Base-by-base conservation (phyloP, 1,140 invertebrate genomes). In the Drosophila suzukii region DNA sequence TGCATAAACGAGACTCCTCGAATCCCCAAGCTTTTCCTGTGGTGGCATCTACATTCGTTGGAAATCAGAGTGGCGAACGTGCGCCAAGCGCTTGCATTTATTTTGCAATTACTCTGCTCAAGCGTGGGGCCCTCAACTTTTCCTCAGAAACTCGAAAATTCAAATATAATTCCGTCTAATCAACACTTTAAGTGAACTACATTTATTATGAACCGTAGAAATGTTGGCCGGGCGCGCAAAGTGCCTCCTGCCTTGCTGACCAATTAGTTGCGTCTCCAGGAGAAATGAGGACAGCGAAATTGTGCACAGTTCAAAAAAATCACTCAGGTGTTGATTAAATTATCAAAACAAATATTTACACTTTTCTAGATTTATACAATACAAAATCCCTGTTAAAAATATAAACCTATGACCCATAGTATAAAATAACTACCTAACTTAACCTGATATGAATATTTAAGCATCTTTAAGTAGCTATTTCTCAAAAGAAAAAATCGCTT, bases 91-190 rank as follows among this genome's bases (percentile, higher is more conserved):
- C 54, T 54, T 59, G 57, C 65, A 76, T 75, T 83, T 83, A 83
- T 79, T 67, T 80, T 63, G 72, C 76, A 83, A 83, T 78, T 78
- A 83, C 80, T 75, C 62, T 38, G 39, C 61, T 68, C 75, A 54
- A 39, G 80, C 66, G 73, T 66, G 73, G 32, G 36, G 63, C 17
- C 39, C 46, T 70, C 15, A 39, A 55, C 47, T 5, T 70, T 66
- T 51, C 49, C 58, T 59, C 34, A 44, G 34, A 50, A 43, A 47
- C 49, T 54, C 41, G 6, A 55, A 50, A 43, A 47, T 44, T 54
- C 46, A 7, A 55, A 59, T 58, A 61, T 47, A 58, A 82, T 82
- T 83, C 20, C 50, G 39, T 49, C 56, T 59, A 63, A 77, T 73
- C 44, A 58, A 39, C 53, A 57, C 75, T 83, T 65, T 62, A 67